Evolutionary conservation across 2,888 invertebrate species (phyloP), one percentile per base, ranked within the genome.

Genomic region (Drosophila paracracens): DNA sequence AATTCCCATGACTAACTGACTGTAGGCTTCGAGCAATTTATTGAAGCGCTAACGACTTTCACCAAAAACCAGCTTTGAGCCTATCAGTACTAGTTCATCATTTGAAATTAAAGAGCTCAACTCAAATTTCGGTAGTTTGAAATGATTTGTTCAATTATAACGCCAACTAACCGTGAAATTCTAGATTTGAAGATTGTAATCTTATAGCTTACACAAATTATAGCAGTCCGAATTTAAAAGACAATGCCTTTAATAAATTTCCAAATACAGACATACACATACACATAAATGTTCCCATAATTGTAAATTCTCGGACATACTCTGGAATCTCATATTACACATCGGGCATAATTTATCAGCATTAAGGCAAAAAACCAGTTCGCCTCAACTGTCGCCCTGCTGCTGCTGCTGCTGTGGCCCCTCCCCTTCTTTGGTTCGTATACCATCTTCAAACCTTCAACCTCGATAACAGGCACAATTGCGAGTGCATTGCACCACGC

Each of bases 331-430:
- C 81, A 67, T 61, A 81, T 83, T 81, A 84, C 82, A 75, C 61
- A 71, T 51, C 43, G 38, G 59, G 58, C 70, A 74, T 82, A 84
- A 89, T 84, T 79, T 83, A 86, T 84, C 84, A 88, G 74, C 70
- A 76, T 83, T 81, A 70, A 78, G 58, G 68, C 56, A 33, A 71
- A 64, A 74, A 88, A 83, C 83, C 87, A 76, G 83, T 83, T 88
- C 61, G 54, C 57, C 53, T 27, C 52, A 61, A 52, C 68, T 69
- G 68, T 63, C 54, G 16, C 36, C 54, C 52, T 40, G 54, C 52
- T 11, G 21, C 21, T 38, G n/a, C 52, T 16, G 16, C 21, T 38
- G 46, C 6, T 21, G 46, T 7, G 13, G 46, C 25, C 25, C 21
- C 31, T 52, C 21, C 8, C 16, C 27, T 54, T 7, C 50, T 46